These are phyloP conservation scores for Thinocorus orbignyianus DNA, from an alignment of 2,113 vertebrate genomes.

Conservation along the genomic window DNA sequence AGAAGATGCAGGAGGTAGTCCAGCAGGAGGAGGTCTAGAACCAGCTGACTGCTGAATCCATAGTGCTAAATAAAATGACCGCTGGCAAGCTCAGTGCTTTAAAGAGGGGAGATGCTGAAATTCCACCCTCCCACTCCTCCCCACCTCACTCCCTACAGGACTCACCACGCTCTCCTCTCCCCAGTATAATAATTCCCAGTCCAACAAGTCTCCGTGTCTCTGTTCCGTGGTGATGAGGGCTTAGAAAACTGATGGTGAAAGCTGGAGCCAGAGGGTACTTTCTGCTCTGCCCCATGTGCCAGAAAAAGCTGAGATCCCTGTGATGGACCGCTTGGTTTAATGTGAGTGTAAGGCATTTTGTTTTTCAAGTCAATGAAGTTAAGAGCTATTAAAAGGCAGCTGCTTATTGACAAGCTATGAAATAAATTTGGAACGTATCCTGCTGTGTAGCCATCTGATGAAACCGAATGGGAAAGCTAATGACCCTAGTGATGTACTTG, in stretches of 20 bases:
- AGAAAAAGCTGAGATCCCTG: not conserved
- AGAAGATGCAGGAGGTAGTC: not conserved
- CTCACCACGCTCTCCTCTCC: not conserved
- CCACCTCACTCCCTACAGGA: not conserved
- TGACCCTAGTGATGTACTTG: conserved; percentile 15
- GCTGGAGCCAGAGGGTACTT: not conserved
- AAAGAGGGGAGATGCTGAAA: accelerated
- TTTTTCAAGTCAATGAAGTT: conserved; percentile 56
- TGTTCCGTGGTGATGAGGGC: not conserved
- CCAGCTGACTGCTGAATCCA: not conserved
- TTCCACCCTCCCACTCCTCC: not conserved
- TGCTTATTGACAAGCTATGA: conserved; percentile 66
- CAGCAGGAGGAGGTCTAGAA: not conserved
- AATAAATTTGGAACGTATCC: conserved; percentile 66
- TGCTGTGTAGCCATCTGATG: conserved; percentile 63
- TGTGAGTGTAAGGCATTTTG: conserved; percentile 19
- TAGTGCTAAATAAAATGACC: not conserved
- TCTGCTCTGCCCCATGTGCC: not conserved
- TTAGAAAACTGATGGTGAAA: not conserved
- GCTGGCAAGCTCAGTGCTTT: not conserved
- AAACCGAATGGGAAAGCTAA: conserved; percentile 58
- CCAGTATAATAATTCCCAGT: not conserved
- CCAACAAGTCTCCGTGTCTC: not conserved
- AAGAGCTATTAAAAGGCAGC: conserved; percentile 57
- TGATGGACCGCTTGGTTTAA: conserved; percentile 21